Evolutionary conservation across 1,140 invertebrate genomes (phyloP).

Genomic region (Catajapyx aquilonaris): DNA sequence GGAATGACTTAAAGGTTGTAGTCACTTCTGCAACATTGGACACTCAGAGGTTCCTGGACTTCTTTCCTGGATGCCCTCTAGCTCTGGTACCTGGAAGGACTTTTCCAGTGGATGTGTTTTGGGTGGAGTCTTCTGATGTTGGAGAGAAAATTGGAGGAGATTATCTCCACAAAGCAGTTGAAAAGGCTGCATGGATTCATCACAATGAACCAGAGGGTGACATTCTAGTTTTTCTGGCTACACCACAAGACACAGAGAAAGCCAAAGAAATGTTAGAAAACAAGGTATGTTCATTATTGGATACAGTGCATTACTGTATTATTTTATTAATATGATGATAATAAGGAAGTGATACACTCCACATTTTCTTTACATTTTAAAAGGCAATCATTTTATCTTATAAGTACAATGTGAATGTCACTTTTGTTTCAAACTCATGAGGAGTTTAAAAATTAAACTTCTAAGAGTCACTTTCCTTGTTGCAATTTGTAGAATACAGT

Average conservation of each 20-base stretch:
- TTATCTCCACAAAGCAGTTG: constrained; percentile 70
- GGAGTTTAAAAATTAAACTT: no score
- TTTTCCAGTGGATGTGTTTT: constrained; percentile 74
- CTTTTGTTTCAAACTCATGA: no score
- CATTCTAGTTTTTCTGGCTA: constrained; percentile 83
- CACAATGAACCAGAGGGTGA: constrained; percentile 59
- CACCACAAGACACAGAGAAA: constrained; percentile 72
- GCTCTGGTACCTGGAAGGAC: constrained; percentile 70
- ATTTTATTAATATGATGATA: no score
- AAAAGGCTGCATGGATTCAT: constrained; percentile 79
- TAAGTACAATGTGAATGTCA: no score
- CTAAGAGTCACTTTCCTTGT: no score
- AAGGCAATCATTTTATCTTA: no score
- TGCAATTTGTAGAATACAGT: no score
- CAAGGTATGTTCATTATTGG: no score
- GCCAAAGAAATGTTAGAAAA: no score
- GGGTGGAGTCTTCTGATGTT: constrained; percentile 36
- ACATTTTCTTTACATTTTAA: no score
- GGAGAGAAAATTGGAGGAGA: constrained; percentile 53
- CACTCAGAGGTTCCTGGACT: constrained; percentile 63
- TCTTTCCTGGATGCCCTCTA: constrained; percentile 74
- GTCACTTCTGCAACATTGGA: constrained; percentile 91
- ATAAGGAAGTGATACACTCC: no score
- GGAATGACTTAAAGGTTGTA: constrained; percentile 61
- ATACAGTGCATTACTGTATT: no score